These are phyloP conservation scores for Heliconius erato DNA, from an alignment of 2,888 invertebrate species.

Conservation along the genomic window DNA sequence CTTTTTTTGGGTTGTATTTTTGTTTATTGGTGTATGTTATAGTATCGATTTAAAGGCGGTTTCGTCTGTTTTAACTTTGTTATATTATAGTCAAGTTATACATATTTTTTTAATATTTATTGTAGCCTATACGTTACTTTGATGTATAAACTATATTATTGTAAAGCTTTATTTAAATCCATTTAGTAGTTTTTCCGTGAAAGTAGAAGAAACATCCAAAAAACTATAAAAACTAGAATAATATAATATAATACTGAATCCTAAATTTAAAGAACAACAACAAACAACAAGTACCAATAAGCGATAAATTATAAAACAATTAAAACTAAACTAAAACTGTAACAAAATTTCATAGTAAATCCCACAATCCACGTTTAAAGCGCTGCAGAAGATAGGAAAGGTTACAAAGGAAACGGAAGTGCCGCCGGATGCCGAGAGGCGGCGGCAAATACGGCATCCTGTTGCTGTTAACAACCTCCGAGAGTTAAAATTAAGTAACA, in stretches of 20 bases:
- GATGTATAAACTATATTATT: no score
- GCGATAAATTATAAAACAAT: background rate
- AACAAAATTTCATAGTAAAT: conserved; percentile 25
- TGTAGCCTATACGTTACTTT: no score
- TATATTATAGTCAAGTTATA: no score
- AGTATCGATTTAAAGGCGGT: no score
- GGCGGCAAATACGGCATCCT: conserved; percentile 62
- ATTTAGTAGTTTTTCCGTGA: no score
- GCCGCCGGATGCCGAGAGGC: conserved; percentile 55
- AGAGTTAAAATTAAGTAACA: conserved; percentile 49
- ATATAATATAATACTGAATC: background rate
- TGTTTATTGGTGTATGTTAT: no score
- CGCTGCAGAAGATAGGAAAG: conserved; percentile 44
- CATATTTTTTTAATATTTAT: no score
- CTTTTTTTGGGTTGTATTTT: no score
- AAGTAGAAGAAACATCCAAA: no score
- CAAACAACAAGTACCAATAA: background rate
- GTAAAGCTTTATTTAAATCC: no score
- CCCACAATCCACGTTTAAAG: conserved; percentile 38
- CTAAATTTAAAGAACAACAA: background rate
- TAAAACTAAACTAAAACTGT: conserved; percentile 20
- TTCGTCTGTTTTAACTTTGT: no score
- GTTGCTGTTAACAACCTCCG: conserved; percentile 53
- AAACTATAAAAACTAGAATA: no score
- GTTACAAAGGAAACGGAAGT: conserved; percentile 51